Evolutionary conservation across 2,888 invertebrate species (phyloP).

Genomic region (Dendrolimus pini): DNA sequence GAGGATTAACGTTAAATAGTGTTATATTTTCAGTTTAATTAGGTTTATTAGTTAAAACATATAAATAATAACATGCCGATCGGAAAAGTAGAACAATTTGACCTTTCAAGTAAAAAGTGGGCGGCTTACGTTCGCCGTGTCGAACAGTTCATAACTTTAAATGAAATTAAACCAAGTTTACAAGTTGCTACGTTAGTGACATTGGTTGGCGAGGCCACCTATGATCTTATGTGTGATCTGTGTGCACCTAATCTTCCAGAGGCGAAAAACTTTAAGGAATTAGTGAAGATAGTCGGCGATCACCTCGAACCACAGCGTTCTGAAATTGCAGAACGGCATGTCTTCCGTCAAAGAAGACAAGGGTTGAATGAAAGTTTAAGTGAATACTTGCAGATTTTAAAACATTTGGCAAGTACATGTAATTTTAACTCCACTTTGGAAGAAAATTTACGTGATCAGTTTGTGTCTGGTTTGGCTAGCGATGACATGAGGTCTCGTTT

Average conservation of each 20-base stretch:
- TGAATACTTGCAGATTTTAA: slow-evolving; percentile 7
- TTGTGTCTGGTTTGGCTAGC: slow-evolving; percentile 15
- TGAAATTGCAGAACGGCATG: slow-evolving; percentile 18
- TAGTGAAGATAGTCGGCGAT: slow-evolving; percentile 14
- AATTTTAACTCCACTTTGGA: slow-evolving; percentile 15
- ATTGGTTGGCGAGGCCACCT: slow-evolving; percentile 9
- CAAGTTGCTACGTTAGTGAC: slow-evolving; percentile 15
- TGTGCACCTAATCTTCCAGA: slow-evolving; percentile 19
- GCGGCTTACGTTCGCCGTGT: slow-evolving; percentile 15
- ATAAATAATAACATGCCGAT: slow-evolving; percentile 11
- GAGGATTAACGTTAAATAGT: too few species aligned
- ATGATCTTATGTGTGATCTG: slow-evolving; percentile 17
- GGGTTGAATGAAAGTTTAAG: slow-evolving; percentile 5
- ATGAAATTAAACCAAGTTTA: slow-evolving; percentile 13
- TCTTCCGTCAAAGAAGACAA: slow-evolving; percentile 16
- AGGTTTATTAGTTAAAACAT: too few species aligned
- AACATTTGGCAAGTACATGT: slow-evolving; percentile 12
- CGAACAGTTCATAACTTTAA: slow-evolving; percentile 15
- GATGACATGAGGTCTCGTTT: slow-evolving; percentile 17
- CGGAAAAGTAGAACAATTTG: slow-evolving; percentile 16
- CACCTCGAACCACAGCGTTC: slow-evolving; percentile 18
- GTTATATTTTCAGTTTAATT: too few species aligned
- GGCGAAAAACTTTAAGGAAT: slow-evolving; percentile 7
- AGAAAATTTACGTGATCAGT: slow-evolving; percentile 15
- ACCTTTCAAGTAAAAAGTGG: slow-evolving; percentile 11